Evolutionary conservation across 2,888 invertebrate genomes (phyloP).

Genomic region (Erebia ligea): DNA sequence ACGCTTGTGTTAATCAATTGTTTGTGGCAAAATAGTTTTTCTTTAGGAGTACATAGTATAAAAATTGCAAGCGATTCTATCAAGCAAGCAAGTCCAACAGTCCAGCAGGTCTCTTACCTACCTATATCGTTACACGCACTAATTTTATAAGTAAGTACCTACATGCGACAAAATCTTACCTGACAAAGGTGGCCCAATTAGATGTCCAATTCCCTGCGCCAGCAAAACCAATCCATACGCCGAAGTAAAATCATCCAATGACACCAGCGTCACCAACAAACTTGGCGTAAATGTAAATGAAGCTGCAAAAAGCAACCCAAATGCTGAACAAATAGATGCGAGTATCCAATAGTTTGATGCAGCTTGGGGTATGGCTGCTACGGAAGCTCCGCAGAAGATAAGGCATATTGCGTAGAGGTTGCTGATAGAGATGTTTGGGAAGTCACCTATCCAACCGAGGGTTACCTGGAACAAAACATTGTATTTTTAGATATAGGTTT

Average conservation of each 20-base stretch:
- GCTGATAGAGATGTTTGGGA: conserved; percentile 91
- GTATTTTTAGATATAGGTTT: too few species aligned
- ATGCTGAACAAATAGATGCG: conserved; percentile 83
- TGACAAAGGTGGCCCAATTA: conserved; percentile 95
- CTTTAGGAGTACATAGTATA: too few species aligned
- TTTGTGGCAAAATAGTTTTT: too few species aligned
- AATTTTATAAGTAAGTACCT: too few species aligned
- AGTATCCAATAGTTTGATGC: conserved; percentile 77
- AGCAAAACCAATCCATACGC: conserved; percentile 95
- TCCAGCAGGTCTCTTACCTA: too few species aligned
- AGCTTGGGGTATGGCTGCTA: conserved; percentile 84
- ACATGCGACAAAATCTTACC: conserved; percentile 74
- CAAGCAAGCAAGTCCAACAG: too few species aligned
- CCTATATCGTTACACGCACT: too few species aligned
- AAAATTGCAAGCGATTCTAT: too few species aligned
- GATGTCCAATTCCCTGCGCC: conserved; percentile 96
- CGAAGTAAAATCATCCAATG: conserved; percentile 94
- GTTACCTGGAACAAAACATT: conserved; percentile 81
- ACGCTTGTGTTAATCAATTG: too few species aligned
- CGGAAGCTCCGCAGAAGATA: conserved; percentile 85
- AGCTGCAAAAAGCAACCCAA: conserved; percentile 95
- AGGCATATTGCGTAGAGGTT: conserved; percentile 92
- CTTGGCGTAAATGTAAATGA: conserved; percentile 96
- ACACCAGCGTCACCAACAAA: conserved; percentile 93
- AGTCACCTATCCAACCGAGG: conserved; percentile 95